A percentile compares a stretch with the other conserved stretches of the same genome.
These are phyloP conservation scores for Ammodytes dubius DNA, from an alignment of 2,113 vertebrate species.

Conservation along the genomic window DNA sequence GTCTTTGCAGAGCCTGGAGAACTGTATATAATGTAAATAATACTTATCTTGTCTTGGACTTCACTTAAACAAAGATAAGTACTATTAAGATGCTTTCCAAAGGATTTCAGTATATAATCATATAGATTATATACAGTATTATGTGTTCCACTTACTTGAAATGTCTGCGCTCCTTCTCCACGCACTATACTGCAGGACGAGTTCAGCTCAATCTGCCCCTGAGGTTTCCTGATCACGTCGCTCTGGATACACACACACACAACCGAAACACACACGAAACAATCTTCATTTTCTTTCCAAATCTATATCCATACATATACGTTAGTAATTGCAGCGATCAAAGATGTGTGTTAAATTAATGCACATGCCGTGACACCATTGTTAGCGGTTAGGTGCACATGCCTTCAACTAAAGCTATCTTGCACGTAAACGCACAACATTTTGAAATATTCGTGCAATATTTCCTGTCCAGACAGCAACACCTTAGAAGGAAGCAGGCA, in stretches of 20 bases:
- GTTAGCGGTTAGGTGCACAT: background rate
- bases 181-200: slow-evolving; percentile 89
- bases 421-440: slow-evolving; percentile 1
- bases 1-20: background rate
- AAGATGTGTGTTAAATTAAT: background rate
- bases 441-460: slow-evolving; percentile 31
- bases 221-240: slow-evolving; percentile 91
- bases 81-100: background rate
- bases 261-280: slow-evolving; percentile 4
- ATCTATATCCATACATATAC: background rate
- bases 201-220: slow-evolving; percentile 91
- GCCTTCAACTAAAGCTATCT: slow-evolving; percentile 2
- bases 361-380: background rate
- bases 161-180: slow-evolving; percentile 90
- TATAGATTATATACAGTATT: too few species aligned
- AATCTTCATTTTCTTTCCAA: background rate
- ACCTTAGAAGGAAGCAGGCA: slow-evolving; percentile 51
- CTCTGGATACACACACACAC: slow-evolving; percentile 79
- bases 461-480: slow-evolving; percentile 30
- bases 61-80: background rate
- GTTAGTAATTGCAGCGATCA: background rate
- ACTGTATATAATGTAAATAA: background rate
- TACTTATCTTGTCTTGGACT: background rate
- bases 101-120: background rate
- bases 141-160: slow-evolving; percentile 84